A percentile compares a stretch with the other conserved stretches of the same genome.
These are phyloP conservation scores for Erpobdella octoculata DNA, from an alignment of 2,888 invertebrate species.

Conservation along the genomic window DNA sequence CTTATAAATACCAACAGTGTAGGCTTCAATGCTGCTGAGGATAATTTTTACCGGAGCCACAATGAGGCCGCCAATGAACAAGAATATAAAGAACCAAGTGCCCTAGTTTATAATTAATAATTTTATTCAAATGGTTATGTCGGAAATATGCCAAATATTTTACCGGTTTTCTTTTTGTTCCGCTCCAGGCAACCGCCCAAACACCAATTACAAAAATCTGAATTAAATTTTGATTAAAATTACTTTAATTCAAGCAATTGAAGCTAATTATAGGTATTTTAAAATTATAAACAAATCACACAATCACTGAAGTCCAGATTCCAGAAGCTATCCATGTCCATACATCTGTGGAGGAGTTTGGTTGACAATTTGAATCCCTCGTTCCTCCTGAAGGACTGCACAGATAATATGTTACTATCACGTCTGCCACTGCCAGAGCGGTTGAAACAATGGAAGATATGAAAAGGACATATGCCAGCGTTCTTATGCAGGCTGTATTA, in stretches of 20 bases:
- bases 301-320: constrained; percentile 3
- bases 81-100: background rate
- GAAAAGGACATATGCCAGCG: background rate
- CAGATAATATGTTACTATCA: background rate
- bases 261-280: too few species aligned
- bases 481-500: background rate
- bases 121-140: background rate
- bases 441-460: background rate
- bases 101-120: too few species aligned
- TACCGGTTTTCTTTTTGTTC: background rate
- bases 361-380: background rate
- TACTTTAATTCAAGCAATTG: too few species aligned
- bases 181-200: background rate
- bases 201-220: background rate
- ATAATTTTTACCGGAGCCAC: background rate
- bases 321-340: constrained; percentile 19
- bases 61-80: background rate
- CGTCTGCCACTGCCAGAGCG: background rate
- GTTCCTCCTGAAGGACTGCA: background rate
- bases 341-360: background rate
- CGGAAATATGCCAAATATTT: background rate
- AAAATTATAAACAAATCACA: too few species aligned
- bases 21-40: background rate
- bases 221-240: too few species aligned
- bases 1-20: background rate